These are phyloP conservation scores for Lepus townsendii DNA, from an alignment of 2,797 vertebrate species.

Conservation along the genomic window DNA sequence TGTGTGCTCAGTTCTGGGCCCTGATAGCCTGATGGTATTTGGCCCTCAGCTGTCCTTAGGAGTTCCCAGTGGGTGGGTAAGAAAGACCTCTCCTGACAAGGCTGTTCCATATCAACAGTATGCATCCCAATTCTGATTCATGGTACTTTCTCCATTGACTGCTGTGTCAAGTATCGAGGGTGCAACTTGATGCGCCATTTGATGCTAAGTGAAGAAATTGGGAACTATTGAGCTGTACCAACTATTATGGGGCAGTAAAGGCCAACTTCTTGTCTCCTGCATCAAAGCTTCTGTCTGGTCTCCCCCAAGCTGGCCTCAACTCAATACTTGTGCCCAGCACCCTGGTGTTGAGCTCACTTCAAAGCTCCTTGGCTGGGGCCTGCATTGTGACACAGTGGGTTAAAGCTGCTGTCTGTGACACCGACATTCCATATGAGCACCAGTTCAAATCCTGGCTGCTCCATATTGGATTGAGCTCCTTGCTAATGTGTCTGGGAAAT, in stretches of 20 bases:
- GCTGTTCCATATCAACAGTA: neutral
- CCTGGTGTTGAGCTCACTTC: neutral
- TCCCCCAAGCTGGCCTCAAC: neutral
- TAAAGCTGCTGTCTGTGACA: too few species aligned
- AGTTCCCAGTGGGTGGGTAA: neutral
- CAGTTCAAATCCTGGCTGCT: too few species aligned
- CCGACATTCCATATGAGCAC: too few species aligned
- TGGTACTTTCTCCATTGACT: neutral
- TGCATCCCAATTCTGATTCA: neutral
- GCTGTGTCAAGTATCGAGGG: neutral
- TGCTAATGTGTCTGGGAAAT: too few species aligned
- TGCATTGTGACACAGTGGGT: too few species aligned
- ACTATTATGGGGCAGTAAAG: neutral
- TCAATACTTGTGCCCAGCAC: neutral
- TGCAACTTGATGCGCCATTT: neutral
- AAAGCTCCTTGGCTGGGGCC: neutral
- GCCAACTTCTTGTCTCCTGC: neutral
- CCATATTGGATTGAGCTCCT: too few species aligned
- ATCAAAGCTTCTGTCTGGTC: neutral
- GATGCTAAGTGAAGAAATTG: neutral
- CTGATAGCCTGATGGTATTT: slow-evolving; percentile 12
- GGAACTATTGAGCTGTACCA: neutral
- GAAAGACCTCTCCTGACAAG: neutral
- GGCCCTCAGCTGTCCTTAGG: slow-evolving; percentile 1
- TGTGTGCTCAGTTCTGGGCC: neutral